Conservation (phyloP, 2,797 vertebrate genomes). For the Manis crassicaudata region DNA sequence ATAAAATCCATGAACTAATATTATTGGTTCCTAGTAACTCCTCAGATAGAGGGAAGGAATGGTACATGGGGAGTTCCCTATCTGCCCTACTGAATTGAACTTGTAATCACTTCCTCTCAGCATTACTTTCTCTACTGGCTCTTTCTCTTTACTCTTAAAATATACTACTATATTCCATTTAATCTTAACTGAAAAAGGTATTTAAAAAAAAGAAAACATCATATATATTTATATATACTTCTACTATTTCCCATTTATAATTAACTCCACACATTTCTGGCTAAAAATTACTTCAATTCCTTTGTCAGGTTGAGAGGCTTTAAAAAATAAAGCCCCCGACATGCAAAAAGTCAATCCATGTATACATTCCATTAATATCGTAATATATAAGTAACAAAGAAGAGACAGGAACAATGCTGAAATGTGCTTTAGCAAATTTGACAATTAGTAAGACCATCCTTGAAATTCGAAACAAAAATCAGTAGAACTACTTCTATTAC, state of each 20-base stretch:
- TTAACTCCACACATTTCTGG: neutral
- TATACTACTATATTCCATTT: neutral
- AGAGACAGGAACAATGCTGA: neutral
- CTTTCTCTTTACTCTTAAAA: constrained; percentile 4
- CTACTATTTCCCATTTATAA: constrained; percentile 22
- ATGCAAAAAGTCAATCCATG: neutral
- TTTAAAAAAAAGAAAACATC: constrained; percentile 4
- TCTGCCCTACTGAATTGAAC: neutral
- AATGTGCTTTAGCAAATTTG: neutral
- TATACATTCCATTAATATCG: neutral
- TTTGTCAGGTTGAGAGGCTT: neutral
- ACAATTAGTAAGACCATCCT: neutral
- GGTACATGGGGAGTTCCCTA: neutral
- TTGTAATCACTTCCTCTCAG: constrained; percentile 6
- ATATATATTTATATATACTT: neutral
- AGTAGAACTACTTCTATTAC: neutral
- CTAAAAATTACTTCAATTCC: neutral
- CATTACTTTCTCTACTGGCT: neutral
- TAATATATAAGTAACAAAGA: constrained; percentile 24
- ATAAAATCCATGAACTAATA: constrained; percentile 6
- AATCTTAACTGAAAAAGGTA: constrained; percentile 18
- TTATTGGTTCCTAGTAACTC: neutral
- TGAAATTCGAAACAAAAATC: constrained; percentile 33
- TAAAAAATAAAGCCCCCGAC: neutral
- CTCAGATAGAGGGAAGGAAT: neutral